Evolutionary conservation across 92 coral and sea anemone genomes (phyloP).

Genomic region (Chrysogorgia sp.): DNA sequence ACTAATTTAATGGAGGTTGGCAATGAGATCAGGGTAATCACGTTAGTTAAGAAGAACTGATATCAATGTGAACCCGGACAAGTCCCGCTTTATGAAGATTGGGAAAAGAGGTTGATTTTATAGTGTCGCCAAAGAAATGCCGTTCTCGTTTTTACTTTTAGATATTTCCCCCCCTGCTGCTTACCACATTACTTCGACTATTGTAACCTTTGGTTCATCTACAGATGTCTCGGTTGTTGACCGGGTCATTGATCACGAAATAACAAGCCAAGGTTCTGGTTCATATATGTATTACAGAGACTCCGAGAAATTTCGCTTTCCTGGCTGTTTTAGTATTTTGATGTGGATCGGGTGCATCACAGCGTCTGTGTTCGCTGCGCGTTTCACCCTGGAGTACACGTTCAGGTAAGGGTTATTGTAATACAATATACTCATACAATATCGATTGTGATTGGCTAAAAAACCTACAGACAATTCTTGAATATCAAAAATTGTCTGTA

Average conservation of each 20-base stretch:
- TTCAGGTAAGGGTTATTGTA: neutral
- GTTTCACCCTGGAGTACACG: constrained; percentile 7
- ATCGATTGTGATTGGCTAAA: no score
- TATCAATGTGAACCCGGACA: no score
- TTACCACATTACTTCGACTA: neutral
- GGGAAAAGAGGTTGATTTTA: no score
- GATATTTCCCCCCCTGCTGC: neutral
- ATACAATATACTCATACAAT: no score
- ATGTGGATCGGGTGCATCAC: constrained; percentile 24
- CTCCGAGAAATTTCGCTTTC: constrained; percentile 18
- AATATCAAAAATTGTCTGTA: neutral
- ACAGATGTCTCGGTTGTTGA: neutral
- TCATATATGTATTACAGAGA: constrained; percentile 1
- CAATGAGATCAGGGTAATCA: no score
- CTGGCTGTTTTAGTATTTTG: neutral
- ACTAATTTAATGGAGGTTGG: no score
- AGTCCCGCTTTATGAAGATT: no score
- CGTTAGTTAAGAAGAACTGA: no score
- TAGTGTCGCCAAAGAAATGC: no score
- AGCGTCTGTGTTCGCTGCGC: constrained; percentile 15
- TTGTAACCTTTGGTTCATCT: neutral
- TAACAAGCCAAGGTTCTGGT: constrained; percentile 27
- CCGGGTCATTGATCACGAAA: constrained; percentile 5
- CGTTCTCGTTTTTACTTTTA: neutral
- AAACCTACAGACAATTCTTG: no score